These are phyloP conservation scores for Catharus minimus DNA, from an alignment of 2,113 vertebrate genomes.

Conservation along the genomic window DNA sequence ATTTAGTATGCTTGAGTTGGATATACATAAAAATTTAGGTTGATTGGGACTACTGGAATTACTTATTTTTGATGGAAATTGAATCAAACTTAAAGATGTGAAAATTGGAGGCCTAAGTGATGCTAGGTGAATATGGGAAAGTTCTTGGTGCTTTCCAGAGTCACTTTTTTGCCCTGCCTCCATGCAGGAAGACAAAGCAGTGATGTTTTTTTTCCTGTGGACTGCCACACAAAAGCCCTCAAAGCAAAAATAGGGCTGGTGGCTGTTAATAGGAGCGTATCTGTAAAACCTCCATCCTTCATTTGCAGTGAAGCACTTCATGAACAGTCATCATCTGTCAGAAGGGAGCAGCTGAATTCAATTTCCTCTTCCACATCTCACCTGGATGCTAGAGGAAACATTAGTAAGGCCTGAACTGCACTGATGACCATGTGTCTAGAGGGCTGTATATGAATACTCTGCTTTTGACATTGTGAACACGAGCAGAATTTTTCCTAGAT, in stretches of 20 bases:
- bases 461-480: neutral
- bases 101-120: neutral
- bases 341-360: neutral
- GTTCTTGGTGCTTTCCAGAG: neutral
- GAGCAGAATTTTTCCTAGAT: neutral
- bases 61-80: neutral
- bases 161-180: neutral
- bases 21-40: neutral
- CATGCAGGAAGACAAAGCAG: neutral
- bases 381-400: neutral
- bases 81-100: neutral
- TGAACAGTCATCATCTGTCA: neutral
- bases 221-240: neutral
- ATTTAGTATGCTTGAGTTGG: neutral
- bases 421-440: neutral
- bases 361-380: neutral
- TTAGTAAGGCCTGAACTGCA: neutral
- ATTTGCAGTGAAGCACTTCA: neutral
- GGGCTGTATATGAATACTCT: neutral
- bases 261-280: neutral
- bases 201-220: neutral
- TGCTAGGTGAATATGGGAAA: neutral
- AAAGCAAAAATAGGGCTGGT: neutral
- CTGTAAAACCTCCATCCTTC: neutral
- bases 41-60: neutral